Evolutionary conservation across 2,888 invertebrate genomes (phyloP).

Genomic region (Priocnemis perturbator): DNA sequence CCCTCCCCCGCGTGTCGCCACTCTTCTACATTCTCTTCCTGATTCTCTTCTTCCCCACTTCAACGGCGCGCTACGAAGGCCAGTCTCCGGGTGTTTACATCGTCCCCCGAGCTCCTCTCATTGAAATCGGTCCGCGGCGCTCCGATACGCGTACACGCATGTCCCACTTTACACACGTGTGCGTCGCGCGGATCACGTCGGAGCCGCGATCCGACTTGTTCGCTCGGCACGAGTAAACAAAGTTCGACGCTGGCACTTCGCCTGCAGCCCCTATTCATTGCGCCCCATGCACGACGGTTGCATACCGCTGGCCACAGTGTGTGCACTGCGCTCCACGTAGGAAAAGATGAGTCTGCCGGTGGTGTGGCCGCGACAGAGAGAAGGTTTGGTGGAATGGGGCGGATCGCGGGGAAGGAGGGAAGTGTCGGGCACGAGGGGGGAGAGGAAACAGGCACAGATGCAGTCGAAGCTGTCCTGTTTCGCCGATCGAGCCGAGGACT

Average conservation of each 20-base stretch:
- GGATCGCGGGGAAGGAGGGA: not conserved
- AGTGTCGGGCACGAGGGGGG: not conserved
- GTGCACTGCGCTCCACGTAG: not conserved
- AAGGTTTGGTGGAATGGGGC: not conserved
- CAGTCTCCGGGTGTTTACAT: conserved; percentile 28
- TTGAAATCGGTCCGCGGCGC: conserved; percentile 34
- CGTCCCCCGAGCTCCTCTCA: conserved; percentile 35
- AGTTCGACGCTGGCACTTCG: conserved; percentile 52
- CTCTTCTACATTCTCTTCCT: not conserved
- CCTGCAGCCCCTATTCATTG: conserved; percentile 40
- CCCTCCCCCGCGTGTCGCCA: too few species aligned
- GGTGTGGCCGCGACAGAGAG: not conserved
- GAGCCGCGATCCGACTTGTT: too few species aligned
- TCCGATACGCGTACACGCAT: conserved; percentile 15
- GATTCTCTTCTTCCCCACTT: not conserved
- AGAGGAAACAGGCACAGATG: not conserved
- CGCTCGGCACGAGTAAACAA: conserved; percentile 42
- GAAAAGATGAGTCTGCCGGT: conserved; percentile 8
- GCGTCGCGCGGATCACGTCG: too few species aligned
- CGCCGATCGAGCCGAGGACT: not conserved
- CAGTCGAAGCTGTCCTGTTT: conserved; percentile 4
- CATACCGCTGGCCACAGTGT: not conserved
- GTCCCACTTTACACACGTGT: not conserved
- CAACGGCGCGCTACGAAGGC: too few species aligned
- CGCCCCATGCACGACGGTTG: conserved; percentile 25